Conservation (phyloP, 30 jellyfish, hydroid and myxozoan genomes). For the Chironex yamaguchii region DNA sequence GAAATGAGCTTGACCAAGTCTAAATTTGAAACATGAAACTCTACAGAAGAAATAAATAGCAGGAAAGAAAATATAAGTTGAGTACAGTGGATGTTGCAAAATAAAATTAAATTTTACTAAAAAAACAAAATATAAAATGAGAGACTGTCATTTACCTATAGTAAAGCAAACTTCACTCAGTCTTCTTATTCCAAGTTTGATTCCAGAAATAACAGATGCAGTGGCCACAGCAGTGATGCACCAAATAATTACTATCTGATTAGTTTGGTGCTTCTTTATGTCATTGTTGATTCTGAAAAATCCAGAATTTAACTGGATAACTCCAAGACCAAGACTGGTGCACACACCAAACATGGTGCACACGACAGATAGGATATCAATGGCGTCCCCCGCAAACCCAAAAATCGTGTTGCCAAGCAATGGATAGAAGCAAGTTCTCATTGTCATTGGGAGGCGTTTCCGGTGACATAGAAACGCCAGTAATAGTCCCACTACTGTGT, state of each 20-base stretch:
- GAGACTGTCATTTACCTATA: conserved; percentile 59
- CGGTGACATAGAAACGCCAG: conserved; percentile 87
- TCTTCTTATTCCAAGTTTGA: conserved; percentile 87
- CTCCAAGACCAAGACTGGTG: conserved; percentile 98
- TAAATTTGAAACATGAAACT: no score
- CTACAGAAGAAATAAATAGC: no score
- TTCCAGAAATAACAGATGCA: conserved; percentile 92
- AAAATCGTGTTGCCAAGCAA: conserved; percentile 87
- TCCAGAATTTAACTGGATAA: conserved; percentile 86
- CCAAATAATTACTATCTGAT: conserved; percentile 88
- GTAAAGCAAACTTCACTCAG: conserved; percentile 91
- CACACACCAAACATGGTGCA: conserved; percentile 98
- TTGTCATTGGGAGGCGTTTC: conserved; percentile 90
- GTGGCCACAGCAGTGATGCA: conserved; percentile 96
- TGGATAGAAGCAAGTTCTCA: conserved; percentile 95
- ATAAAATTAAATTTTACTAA: no score
- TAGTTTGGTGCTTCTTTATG: conserved; percentile 48
- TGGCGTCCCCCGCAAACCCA: conserved; percentile 86
- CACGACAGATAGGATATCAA: conserved; percentile 89
- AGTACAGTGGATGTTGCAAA: no score
- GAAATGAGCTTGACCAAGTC: no score
- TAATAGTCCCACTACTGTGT: conserved; percentile 80
- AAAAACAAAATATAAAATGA: not conserved
- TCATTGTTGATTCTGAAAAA: conserved; percentile 81
- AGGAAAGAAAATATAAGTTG: no score